These are phyloP conservation scores for Trissoscelio sp. DNA, from an alignment of 2,888 invertebrate genomes.

Conservation along the genomic window DNA sequence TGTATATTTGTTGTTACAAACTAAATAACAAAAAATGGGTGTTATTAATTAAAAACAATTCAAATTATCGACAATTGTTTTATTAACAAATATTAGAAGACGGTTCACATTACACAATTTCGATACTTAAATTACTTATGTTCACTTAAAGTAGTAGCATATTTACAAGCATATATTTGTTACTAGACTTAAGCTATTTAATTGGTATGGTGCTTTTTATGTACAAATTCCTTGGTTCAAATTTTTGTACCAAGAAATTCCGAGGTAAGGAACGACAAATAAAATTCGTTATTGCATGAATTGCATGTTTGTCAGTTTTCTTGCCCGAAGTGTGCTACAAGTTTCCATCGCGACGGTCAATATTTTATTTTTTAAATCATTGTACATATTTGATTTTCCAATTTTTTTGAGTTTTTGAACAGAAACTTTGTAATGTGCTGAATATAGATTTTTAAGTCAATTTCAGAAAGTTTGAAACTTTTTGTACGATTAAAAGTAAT, in stretches of 20 bases:
- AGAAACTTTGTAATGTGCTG: too few relatives aligned
- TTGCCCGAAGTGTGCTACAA: constrained; percentile 61
- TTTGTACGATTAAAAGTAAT: too few relatives aligned
- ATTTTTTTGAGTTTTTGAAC: too few relatives aligned
- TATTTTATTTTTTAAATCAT: too few relatives aligned
- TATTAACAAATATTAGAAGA: constrained; percentile 50
- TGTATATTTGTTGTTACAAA: background rate
- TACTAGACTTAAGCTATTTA: constrained; percentile 22
- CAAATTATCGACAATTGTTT: constrained; percentile 19
- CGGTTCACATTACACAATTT: constrained; percentile 26
- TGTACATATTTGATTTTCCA: too few relatives aligned
- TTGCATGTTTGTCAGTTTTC: constrained; percentile 24
- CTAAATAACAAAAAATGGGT: background rate
- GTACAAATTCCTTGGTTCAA: constrained; percentile 22
- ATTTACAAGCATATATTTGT: constrained; percentile 46
- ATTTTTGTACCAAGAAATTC: constrained; percentile 7
- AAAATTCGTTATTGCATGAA: background rate
- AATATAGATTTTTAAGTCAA: too few relatives aligned
- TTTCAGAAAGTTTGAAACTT: too few relatives aligned
- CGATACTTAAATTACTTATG: constrained; percentile 30
- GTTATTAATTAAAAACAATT: constrained; percentile 6
- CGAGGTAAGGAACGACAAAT: constrained; percentile 46
- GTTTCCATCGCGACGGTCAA: constrained; percentile 59
- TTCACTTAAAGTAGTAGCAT: constrained; percentile 30
- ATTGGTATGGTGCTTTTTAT: constrained; percentile 44